Percentiles rank a stretch among this genome's conserved stretches.
These are phyloP conservation scores for Caerostris extrusa DNA, from an alignment of 1,140 invertebrate genomes.

Conservation along the genomic window DNA sequence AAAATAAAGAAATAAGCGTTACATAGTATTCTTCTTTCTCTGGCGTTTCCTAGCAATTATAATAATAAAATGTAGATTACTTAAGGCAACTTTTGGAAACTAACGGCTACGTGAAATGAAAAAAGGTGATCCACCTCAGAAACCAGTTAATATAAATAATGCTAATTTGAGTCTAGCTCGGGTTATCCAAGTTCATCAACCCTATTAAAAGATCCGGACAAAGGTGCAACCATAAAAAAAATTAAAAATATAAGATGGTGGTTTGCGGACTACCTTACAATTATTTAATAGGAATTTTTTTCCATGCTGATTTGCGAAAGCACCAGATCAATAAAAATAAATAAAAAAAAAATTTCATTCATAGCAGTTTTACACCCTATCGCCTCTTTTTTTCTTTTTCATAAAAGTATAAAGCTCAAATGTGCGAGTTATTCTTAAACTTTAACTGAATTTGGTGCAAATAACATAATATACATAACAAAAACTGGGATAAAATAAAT, in stretches of 20 bases:
- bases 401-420: too few relatives aligned
- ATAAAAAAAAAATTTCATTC: neutral
- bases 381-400: too few relatives aligned
- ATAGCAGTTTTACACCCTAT: too few relatives aligned
- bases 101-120: neutral
- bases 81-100: neutral
- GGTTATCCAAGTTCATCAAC: neutral
- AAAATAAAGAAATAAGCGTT: too few relatives aligned
- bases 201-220: neutral
- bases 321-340: neutral
- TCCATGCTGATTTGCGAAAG: neutral
- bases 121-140: neutral
- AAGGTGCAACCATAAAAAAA: neutral
- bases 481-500: too few relatives aligned
- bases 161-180: neutral
- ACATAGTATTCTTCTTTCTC: neutral
- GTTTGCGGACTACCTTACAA: neutral
- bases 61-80: neutral
- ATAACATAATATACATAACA: too few relatives aligned
- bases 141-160: neutral
- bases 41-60: neutral
- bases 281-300: neutral
- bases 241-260: neutral
- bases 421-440: too few relatives aligned
- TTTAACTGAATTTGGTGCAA: too few relatives aligned